These are phyloP conservation scores for Chydorus sphaericus DNA, from an alignment of 2,888 invertebrate genomes.

Conservation along the genomic window DNA sequence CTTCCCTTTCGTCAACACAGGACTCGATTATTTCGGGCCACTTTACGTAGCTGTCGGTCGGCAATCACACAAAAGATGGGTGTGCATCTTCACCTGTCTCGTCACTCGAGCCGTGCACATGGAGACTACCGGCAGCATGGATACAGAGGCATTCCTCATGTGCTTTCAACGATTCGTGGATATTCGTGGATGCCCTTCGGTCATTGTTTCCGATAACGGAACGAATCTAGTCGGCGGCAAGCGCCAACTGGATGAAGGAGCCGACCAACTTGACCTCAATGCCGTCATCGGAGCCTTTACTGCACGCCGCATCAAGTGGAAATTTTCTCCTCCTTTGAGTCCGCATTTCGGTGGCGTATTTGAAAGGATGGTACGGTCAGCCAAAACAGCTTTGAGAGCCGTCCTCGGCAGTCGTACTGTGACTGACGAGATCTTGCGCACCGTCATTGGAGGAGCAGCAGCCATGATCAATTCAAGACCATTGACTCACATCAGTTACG, in stretches of 20 bases:
- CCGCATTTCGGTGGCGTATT: slow-evolving; percentile 20
- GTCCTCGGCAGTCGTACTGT: slow-evolving; percentile 13
- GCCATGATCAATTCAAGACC: slow-evolving; percentile 16
- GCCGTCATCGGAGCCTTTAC: neutral
- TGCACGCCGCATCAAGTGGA: slow-evolving; percentile 15
- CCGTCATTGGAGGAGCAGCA: slow-evolving; percentile 16
- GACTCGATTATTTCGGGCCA: slow-evolving; percentile 11
- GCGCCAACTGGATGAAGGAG: slow-evolving; percentile 15
- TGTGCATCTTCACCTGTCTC: slow-evolving; percentile 15
- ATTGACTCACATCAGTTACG: slow-evolving; percentile 14
- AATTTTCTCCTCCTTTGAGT: slow-evolving; percentile 17
- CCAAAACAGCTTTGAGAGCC: slow-evolving; percentile 15
- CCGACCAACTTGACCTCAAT: neutral
- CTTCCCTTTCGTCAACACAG: neutral
- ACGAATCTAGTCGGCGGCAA: slow-evolving; percentile 18
- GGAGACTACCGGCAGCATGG: slow-evolving; percentile 6
- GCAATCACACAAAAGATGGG: slow-evolving; percentile 4
- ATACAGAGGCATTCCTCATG: slow-evolving; percentile 10
- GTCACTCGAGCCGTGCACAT: slow-evolving; percentile 15
- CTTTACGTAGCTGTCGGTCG: neutral
- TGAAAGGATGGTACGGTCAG: slow-evolving; percentile 19
- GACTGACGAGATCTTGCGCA: slow-evolving; percentile 15
- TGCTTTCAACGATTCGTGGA: slow-evolving; percentile 10
- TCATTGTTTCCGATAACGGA: slow-evolving; percentile 18
- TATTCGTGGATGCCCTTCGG: slow-evolving; percentile 13